Base-by-base conservation (phyloP, 30 jellyfish, hydroid and myxozoan species). In the Aurelia sp. region DNA sequence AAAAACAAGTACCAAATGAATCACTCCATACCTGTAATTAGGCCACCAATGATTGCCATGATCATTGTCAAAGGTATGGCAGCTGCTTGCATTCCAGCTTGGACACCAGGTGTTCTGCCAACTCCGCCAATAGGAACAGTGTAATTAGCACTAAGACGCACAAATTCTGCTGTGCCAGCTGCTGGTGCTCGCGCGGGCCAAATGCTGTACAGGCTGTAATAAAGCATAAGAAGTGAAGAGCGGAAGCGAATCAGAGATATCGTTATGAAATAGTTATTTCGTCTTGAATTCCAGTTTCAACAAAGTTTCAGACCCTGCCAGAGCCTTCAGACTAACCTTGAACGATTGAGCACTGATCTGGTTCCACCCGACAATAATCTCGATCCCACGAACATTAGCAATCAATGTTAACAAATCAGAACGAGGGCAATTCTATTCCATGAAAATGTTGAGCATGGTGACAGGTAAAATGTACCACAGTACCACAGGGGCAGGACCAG, bases 61-160 rank as follows among this genome's bases (percentile, higher is more conserved):
- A 55, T 18, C 21, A 88, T 33, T 13, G 94, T 60, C 20, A 88
- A 94, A 70, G 67, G 51, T 20, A 80, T 80, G 30, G 96, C 96
- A 17, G 89, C 93, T 20, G 81, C n/a, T 63, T 88, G 96, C 71
- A 50, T 78, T 41, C 96, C 92, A 78, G 96, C 96, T 80, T 88
- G 96, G 47, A 52, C 63, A 11, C 63, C 81, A 12, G 37, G 13
- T 57, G 73, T 15, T 51, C 85, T 17, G 4, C 92, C 66, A 48
- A 33, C 85, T 58, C 64, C 80, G 11, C 53, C 82, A 23, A 33
- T 40, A 21, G 58, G 50, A 19, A 13, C 66, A 13, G 17, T 52
- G 18, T 20, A 57, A 40, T 18, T 66, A 9, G 48, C 78, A 18
- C n/a, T 21, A 0, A 18, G 48, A 23, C 53, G 19, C 11, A 35